These are phyloP conservation scores for Sylvilagus floridanus DNA, from an alignment of 2,797 vertebrate species.

Conservation along the genomic window DNA sequence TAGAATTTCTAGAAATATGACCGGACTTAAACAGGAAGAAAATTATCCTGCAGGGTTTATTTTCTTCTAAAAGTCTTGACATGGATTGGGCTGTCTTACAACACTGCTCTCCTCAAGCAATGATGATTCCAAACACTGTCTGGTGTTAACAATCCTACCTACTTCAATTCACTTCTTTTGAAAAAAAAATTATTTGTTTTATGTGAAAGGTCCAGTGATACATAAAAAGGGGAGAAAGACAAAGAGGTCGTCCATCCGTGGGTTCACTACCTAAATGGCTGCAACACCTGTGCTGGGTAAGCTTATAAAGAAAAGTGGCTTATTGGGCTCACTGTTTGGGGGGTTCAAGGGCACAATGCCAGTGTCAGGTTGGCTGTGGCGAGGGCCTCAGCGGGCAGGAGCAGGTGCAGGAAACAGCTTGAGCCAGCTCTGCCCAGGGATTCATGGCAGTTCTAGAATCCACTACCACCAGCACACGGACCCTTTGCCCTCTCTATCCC, in stretches of 20 bases:
- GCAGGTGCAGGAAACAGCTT: neutral
- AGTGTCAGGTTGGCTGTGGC: too few relatives aligned
- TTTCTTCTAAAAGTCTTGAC: neutral
- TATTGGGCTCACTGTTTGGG: too few relatives aligned
- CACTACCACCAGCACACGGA: neutral
- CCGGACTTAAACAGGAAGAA: constrained; percentile 21
- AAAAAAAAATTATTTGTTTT: too few relatives aligned
- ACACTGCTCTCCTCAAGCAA: neutral
- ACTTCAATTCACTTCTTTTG: neutral
- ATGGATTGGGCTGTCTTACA: neutral
- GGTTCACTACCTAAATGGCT: too few relatives aligned
- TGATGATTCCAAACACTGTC: neutral
- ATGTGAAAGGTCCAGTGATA: too few relatives aligned
- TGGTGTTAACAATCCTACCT: neutral
- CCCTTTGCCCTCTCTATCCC: neutral
- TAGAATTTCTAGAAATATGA: constrained; percentile 30
- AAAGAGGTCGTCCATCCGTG: too few relatives aligned
- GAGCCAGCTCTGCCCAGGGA: neutral
- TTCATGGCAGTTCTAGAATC: neutral
- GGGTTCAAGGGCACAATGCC: too few relatives aligned
- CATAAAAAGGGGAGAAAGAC: too few relatives aligned
- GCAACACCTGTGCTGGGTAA: too few relatives aligned
- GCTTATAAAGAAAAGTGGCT: too few relatives aligned
- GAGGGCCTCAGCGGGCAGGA: too few relatives aligned
- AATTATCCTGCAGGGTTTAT: neutral